Evolutionary conservation across 2,797 vertebrate species (phyloP).

Genomic region (Emys orbicularis): DNA sequence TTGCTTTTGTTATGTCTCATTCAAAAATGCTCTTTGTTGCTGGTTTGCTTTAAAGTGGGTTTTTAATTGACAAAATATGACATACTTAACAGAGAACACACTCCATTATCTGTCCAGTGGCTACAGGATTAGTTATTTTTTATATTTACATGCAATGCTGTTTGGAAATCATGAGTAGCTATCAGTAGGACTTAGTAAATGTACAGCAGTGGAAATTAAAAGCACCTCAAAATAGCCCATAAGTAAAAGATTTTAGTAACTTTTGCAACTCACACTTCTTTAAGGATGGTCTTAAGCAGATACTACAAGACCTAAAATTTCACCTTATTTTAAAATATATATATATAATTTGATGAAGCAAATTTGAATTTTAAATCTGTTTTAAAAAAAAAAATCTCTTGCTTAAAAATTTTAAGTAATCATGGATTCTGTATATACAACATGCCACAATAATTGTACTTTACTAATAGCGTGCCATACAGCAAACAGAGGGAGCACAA

Average conservation of each 20-base stretch:
- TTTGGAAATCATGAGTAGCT: conserved; percentile 54
- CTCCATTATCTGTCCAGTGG: conserved; percentile 45
- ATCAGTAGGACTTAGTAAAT: conserved; percentile 49
- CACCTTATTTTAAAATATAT: neutral
- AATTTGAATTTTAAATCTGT: neutral
- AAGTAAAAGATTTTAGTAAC: neutral
- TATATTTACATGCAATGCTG: conserved; percentile 53
- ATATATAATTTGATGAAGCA: neutral
- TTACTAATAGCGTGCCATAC: neutral
- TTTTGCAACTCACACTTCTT: conserved; percentile 1
- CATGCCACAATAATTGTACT: neutral
- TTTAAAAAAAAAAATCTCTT: neutral
- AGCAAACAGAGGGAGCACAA: conserved; percentile 62
- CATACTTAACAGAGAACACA: conserved; percentile 56
- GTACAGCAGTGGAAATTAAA: conserved; percentile 45
- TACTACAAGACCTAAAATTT: neutral
- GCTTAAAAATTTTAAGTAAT: neutral
- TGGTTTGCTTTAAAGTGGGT: conserved; percentile 37
- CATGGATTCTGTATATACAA: neutral
- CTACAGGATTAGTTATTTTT: conserved; percentile 42
- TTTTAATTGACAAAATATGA: conserved; percentile 62
- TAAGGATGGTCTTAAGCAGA: neutral
- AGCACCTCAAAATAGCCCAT: conserved; percentile 5
- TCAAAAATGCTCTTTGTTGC: conserved; percentile 54
- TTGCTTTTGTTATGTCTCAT: neutral